Base-by-base conservation (phyloP, 92 coral and sea anemone genomes). In the Plumapathes pennacea region DNA sequence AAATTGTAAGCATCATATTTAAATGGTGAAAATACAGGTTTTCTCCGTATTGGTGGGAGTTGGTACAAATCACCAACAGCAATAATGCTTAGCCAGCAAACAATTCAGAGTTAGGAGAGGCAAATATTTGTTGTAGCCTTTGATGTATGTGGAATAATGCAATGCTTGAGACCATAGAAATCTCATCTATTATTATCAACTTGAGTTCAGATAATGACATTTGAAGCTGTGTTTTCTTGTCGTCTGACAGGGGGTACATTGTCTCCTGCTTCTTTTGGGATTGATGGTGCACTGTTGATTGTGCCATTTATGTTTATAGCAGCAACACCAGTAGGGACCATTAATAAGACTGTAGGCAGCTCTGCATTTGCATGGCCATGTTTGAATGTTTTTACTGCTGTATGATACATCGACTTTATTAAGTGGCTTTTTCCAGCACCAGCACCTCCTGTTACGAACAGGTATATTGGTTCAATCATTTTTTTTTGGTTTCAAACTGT, bases 301-400 rank as follows among this genome's bases (percentile, higher is more conserved):
- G 85, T 78, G 3, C 85, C 81, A 58, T 59, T 51, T 23, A 76
- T 83, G 27, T 82, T 75, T 17, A 67, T 60, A 46, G 85, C 79
- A 2, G 85, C 85, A 33, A 71, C 71, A 43, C 79, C 84, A 27
- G 84, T 82, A 20, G 89, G 89, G 11, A 84, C 84, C 66, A 58
- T 82, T 50, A 82, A 26, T 8, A 82, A 65, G 1, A 81, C 88
- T 57, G 83, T 74, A 29, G 78, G 78, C 69, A 18, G 15, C 22
- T 75, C 83, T 38, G 89, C 78, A 26, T 80, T 80, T 14, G 45
- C 31, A 12, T 54, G 62, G 2, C 42, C 64, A 52, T 77, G 64
- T 28, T 71, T 77, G 26, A 70, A 60, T 54, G 65, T 74, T n/a
- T 64, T 74, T 3, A 31, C 32, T 11, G 46, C 74, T 48, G 60